Evolutionary conservation across 92 coral and sea anemone species (phyloP).

Genomic region (Heliopora coerulea): DNA sequence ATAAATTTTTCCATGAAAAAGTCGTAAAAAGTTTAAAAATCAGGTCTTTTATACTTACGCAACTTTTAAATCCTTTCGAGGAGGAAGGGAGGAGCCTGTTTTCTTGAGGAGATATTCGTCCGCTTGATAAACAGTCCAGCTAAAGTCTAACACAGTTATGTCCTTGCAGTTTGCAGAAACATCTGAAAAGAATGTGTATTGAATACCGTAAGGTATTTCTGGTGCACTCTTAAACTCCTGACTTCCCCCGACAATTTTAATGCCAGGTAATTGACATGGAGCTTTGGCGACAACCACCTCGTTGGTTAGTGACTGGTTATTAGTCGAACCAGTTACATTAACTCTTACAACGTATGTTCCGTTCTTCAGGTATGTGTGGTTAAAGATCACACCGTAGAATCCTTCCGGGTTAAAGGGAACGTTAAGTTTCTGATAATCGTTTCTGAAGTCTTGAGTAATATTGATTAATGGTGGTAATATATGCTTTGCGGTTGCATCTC

Average conservation of each 20-base stretch:
- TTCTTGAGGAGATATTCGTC: conserved; percentile 46
- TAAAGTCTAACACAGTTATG: conserved; percentile 40
- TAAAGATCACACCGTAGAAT: conserved; percentile 53
- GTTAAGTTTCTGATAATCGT: conserved; percentile 36
- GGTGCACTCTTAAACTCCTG: conserved; percentile 40
- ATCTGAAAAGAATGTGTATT: conserved; percentile 61
- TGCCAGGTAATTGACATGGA: conserved; percentile 55
- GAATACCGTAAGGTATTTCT: conserved; percentile 51
- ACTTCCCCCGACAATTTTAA: conserved; percentile 70
- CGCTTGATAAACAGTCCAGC: conserved; percentile 67
- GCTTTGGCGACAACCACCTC: conserved; percentile 57
- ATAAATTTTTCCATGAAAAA: too few relatives aligned
- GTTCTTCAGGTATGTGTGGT: conserved; percentile 46
- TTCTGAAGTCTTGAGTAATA: conserved; percentile 15
- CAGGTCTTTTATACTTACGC: conserved; percentile 55
- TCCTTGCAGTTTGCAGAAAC: conserved; percentile 39
- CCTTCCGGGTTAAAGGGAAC: conserved; percentile 65
- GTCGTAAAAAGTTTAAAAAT: too few relatives aligned
- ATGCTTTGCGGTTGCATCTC: conserved; percentile 29
- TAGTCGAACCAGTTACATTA: conserved; percentile 61
- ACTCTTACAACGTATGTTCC: conserved; percentile 57
- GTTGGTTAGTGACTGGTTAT: conserved; percentile 46
- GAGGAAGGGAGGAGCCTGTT: conserved; percentile 62
- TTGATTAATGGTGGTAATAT: conserved; percentile 30
- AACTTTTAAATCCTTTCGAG: conserved; percentile 53